These are phyloP conservation scores for Calonectris borealis DNA, from an alignment of 2,113 vertebrate species.

Conservation along the genomic window DNA sequence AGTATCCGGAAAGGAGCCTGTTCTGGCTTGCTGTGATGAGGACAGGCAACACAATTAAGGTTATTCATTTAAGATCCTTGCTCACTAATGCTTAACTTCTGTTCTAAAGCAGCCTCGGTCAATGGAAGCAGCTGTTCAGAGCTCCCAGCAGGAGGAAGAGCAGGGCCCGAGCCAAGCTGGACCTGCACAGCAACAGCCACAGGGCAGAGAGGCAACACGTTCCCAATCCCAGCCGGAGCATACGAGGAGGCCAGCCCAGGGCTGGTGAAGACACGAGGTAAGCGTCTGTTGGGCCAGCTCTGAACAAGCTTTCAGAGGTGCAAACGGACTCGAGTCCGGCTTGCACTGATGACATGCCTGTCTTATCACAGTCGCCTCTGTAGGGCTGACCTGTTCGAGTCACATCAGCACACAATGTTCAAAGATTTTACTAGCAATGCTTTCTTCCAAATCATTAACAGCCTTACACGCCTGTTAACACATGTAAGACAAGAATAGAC, in stretches of 20 bases:
- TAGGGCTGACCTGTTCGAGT: neutral
- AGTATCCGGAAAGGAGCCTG: neutral
- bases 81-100: neutral
- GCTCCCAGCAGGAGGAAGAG: neutral
- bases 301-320: neutral
- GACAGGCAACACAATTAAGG: neutral
- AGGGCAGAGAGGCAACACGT: accelerated
- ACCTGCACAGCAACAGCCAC: neutral
- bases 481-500: neutral
- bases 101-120: neutral
- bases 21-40: neutral
- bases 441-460: neutral
- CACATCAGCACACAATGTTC: accelerated
- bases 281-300: neutral
- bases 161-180: neutral
- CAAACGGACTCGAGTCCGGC: accelerated
- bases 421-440: too few relatives aligned
- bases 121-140: neutral
- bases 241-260: accelerated
- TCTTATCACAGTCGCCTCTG: accelerated
- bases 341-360: accelerated
- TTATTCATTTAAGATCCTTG: neutral
- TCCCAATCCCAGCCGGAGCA: accelerated
- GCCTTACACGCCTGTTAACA: too few relatives aligned
- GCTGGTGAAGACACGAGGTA: neutral